Conservation (phyloP, 1,140 invertebrate species). For the Hylaeus anthracinus region DNA sequence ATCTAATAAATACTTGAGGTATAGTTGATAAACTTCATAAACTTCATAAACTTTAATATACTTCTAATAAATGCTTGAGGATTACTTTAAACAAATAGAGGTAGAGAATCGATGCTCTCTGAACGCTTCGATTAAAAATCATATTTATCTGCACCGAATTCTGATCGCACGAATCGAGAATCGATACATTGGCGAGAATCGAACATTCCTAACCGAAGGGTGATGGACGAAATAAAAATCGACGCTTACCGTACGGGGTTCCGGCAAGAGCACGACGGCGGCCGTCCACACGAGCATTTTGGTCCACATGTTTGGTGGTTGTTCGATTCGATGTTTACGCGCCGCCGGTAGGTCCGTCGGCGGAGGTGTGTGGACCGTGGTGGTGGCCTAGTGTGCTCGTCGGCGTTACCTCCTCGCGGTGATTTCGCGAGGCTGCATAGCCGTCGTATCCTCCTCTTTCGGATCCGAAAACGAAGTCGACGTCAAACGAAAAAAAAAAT, state of each 20-base stretch:
- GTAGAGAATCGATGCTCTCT: no score
- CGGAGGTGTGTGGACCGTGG: constrained; percentile 58
- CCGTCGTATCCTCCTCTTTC: constrained; percentile 19
- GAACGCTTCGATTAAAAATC: no score
- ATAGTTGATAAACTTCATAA: no score
- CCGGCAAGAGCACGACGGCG: constrained; percentile 74
- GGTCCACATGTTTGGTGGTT: constrained; percentile 77
- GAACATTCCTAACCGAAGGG: no score
- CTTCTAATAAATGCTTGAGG: no score
- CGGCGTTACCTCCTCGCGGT: constrained; percentile 74
- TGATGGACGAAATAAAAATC: not conserved
- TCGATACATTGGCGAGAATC: no score
- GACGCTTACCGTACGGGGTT: constrained; percentile 73
- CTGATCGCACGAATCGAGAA: no score
- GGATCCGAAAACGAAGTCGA: not conserved
- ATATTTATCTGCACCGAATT: no score
- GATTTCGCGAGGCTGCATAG: constrained; percentile 71
- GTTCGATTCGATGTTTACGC: constrained; percentile 70
- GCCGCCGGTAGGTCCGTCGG: constrained; percentile 59
- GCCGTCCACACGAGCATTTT: constrained; percentile 75
- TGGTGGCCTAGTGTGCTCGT: constrained; percentile 39
- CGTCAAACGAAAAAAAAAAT: not conserved
- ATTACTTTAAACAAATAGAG: no score
- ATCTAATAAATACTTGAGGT: no score
- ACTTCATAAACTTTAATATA: no score